Evolutionary conservation across 2,888 invertebrate genomes (phyloP).

Genomic region (Empis stercorea): DNA sequence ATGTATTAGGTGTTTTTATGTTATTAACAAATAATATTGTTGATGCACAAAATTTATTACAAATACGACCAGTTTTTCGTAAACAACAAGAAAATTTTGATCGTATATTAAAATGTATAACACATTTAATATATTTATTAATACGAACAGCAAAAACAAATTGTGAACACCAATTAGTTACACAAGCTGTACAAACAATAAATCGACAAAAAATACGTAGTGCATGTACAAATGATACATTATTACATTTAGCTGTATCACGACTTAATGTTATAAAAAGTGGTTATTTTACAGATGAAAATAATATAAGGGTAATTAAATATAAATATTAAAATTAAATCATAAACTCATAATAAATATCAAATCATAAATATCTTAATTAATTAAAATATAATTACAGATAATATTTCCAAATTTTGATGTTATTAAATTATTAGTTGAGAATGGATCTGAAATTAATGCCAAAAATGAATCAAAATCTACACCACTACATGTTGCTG

Average conservation of each 20-base stretch:
- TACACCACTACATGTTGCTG: conserved; percentile 71
- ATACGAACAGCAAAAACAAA: conserved; percentile 42
- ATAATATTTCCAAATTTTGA: conserved; percentile 59
- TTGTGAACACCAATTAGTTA: conserved; percentile 38
- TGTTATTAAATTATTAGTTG: conserved; percentile 58
- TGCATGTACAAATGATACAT: conserved; percentile 59
- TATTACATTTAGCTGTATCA: conserved; percentile 73
- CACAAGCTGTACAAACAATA: conserved; percentile 40
- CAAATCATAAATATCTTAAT: conserved; percentile 3
- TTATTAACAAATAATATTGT: conserved; percentile 51
- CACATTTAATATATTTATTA: conserved; percentile 62
- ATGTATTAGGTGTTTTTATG: conserved; percentile 56
- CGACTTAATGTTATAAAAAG: conserved; percentile 65
- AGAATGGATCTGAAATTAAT: conserved; percentile 65
- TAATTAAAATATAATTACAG: too few species aligned
- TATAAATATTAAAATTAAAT: neutral
- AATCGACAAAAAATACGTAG: conserved; percentile 48
- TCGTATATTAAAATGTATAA: conserved; percentile 63
- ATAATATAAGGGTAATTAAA: conserved; percentile 38
- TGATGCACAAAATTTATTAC: conserved; percentile 42
- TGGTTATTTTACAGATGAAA: conserved; percentile 60
- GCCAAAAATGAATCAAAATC: conserved; percentile 62
- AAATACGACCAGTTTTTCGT: conserved; percentile 54
- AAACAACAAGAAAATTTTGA: conserved; percentile 72
- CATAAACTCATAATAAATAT: neutral